phyloP scores from a whole-genome alignment of 2,113 vertebrate species.

The Psittacula cyanocephala region DNA sequence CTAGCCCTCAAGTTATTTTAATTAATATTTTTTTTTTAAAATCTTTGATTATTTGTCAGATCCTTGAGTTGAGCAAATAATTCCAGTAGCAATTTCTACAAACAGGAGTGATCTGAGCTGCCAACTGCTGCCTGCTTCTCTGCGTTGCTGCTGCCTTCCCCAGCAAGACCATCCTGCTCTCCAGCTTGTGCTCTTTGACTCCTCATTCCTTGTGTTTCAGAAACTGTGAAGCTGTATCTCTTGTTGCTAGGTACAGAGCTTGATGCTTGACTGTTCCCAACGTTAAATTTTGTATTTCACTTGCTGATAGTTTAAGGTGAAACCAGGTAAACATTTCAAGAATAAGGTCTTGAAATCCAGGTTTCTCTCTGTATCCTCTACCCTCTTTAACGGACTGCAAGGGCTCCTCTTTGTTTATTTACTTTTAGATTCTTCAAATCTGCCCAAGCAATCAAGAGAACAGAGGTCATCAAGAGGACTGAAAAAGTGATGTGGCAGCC shows the following conservation, averaged over 20 bases:
- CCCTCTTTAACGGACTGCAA: neutral
- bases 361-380: neutral
- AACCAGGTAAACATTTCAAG: neutral
- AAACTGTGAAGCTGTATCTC: neutral
- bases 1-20: neutral
- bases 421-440: neutral
- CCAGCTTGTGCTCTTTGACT: neutral
- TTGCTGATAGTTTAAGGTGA: neutral
- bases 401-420: neutral
- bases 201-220: neutral
- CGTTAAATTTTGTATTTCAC: neutral
- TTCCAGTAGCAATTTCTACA: neutral
- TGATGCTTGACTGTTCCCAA: neutral
- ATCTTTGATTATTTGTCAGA: neutral
- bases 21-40: neutral
- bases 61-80: neutral
- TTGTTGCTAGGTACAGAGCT: neutral
- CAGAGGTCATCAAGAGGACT: neutral
- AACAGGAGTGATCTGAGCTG: neutral
- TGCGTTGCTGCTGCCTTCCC: neutral
- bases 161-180: neutral
- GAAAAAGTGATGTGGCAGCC: neutral
- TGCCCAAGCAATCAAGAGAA: neutral
- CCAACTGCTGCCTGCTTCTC: neutral
- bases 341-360: neutral